phyloP scores from a whole-genome alignment of 2,113 vertebrate genomes.

The Sylvietta virens region DNA sequence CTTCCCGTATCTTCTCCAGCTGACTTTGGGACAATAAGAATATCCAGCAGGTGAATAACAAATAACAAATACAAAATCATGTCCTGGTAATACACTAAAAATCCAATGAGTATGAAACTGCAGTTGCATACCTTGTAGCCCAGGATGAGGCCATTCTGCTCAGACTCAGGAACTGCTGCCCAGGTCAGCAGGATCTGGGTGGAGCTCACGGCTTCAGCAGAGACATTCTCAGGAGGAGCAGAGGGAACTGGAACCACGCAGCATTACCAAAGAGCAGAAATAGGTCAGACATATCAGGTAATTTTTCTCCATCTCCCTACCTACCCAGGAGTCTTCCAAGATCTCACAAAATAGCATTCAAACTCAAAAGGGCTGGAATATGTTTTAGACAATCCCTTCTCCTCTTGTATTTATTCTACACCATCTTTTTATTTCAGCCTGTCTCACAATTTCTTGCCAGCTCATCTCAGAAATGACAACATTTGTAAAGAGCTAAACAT shows the following conservation, averaged over 20 bases:
- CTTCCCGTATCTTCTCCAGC: background rate
- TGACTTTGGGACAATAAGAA: background rate
- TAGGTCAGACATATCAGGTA: background rate
- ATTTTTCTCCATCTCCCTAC: background rate
- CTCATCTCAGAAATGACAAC: background rate
- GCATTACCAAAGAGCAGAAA: background rate
- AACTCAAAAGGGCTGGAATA: background rate
- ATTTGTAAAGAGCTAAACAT: background rate
- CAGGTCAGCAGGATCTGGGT: constrained; percentile 89
- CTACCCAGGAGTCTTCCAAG: background rate
- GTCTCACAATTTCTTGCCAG: background rate
- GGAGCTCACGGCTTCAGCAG: constrained; percentile 88
- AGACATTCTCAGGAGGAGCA: constrained; percentile 85
- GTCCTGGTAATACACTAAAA: background rate
- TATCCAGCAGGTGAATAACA: background rate
- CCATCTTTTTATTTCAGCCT: background rate
- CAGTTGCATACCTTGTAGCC: constrained; percentile 85
- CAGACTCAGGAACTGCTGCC: constrained; percentile 78
- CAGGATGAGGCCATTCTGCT: constrained; percentile 89
- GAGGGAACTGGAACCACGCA: constrained; percentile 80
- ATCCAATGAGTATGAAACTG: background rate
- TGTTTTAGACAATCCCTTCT: background rate
- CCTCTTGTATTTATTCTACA: background rate
- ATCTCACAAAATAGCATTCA: background rate
- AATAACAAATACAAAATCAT: background rate